Conservation (phyloP, 2,113 vertebrate genomes). For the Acrocephalus kingi region DNA sequence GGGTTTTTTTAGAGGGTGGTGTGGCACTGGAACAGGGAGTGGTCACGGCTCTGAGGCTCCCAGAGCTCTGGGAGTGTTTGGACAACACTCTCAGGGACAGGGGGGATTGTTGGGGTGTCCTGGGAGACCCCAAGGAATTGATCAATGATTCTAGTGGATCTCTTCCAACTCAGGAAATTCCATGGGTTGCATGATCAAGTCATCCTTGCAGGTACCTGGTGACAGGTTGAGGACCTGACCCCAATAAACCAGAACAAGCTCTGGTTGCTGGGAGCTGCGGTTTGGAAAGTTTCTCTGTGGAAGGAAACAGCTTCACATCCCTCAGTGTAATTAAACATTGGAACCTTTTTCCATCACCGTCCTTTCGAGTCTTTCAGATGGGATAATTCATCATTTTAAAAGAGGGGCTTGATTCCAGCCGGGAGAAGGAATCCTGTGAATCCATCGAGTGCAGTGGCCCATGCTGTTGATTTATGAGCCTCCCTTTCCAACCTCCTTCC, state of each 20-base stretch:
- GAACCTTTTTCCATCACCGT: background rate
- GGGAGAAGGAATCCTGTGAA: background rate
- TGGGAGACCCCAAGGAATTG: background rate
- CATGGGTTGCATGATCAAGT: background rate
- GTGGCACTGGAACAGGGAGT: background rate
- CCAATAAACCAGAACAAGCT: background rate
- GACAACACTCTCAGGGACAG: background rate
- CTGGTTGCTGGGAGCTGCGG: background rate
- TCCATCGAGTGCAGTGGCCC: background rate
- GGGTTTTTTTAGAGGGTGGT: background rate
- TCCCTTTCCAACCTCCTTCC: background rate
- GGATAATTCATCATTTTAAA: slow-evolving; percentile 5
- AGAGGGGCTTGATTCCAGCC: background rate
- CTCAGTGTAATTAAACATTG: background rate
- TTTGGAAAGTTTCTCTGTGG: background rate
- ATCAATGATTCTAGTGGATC: background rate
- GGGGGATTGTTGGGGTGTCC: background rate
- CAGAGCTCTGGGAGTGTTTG: background rate
- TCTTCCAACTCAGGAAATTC: background rate
- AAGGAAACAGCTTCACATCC: background rate
- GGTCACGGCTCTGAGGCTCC: accelerated
- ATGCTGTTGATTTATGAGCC: background rate
- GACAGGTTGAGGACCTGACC: background rate
- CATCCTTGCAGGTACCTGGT: background rate
- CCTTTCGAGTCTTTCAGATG: background rate